Conservation (phyloP, 2,797 vertebrate species). For the Vipera ursinii region DNA sequence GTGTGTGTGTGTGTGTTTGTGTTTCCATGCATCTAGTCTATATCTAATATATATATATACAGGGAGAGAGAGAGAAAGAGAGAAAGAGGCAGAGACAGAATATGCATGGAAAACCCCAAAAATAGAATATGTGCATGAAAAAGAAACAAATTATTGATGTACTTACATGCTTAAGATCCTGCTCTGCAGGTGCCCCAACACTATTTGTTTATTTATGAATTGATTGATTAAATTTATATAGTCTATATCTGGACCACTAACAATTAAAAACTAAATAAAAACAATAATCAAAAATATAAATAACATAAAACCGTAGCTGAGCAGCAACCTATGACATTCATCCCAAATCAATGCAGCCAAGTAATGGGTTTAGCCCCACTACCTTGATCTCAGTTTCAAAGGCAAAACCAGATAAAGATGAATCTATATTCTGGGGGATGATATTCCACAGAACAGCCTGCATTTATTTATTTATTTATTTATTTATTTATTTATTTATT, state of each 20-base stretch:
- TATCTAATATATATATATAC: too few species aligned
- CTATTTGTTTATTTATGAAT: neutral
- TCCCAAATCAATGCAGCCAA: neutral
- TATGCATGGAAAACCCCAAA: neutral
- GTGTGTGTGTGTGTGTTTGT: too few species aligned
- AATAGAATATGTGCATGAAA: neutral
- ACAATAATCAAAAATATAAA: neutral
- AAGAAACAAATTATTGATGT: neutral
- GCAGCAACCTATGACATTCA: neutral
- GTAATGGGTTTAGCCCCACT: neutral
- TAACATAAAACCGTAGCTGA: neutral
- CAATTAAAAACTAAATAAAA: neutral
- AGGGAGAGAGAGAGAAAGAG: too few species aligned
- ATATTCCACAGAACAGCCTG: too few species aligned
- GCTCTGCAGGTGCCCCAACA: neutral
- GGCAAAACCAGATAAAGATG: too few species aligned
- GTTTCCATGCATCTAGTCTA: too few species aligned
- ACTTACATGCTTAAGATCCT: neutral
- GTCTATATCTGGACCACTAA: neutral
- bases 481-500: too few species aligned
- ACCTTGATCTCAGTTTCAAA: too few species aligned
- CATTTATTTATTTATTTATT: too few species aligned
- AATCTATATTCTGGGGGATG: too few species aligned
- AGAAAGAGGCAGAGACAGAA: too few species aligned
- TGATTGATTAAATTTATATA: too few species aligned